Percentiles rank a stretch among this genome's conserved stretches.
Evolutionary conservation across 1,140 invertebrate species (phyloP).

Genomic region (Drosophila takahashii): DNA sequence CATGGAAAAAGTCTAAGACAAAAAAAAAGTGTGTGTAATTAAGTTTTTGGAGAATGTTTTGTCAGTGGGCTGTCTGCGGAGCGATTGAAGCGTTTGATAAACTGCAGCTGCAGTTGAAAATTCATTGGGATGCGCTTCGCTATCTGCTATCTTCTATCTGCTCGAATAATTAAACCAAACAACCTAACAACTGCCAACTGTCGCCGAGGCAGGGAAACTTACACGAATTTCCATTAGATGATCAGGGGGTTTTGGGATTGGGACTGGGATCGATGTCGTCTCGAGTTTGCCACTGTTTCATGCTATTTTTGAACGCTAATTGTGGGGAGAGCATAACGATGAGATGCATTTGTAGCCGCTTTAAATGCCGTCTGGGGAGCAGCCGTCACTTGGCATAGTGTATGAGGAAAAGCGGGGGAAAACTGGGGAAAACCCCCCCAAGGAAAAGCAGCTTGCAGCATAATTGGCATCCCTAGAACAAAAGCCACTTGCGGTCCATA

Average conservation of each 20-base stretch:
- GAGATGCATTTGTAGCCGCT: conserved; percentile 36
- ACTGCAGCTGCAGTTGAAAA: conserved; percentile 35
- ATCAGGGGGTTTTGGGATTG: background rate
- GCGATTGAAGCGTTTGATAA: conserved; percentile 40
- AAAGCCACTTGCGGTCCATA: conserved; percentile 49
- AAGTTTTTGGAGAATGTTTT: conserved; percentile 40
- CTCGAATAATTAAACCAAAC: conserved; percentile 39
- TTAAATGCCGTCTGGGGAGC: conserved; percentile 45
- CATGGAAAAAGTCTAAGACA: conserved; percentile 15
- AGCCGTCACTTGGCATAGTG: background rate
- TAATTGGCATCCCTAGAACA: conserved; percentile 36
- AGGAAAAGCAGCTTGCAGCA: conserved; percentile 8
- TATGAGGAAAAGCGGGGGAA: background rate
- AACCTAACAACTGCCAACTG: conserved; percentile 28
- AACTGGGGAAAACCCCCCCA: background rate
- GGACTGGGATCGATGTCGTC: conserved; percentile 22
- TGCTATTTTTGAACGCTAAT: conserved; percentile 39
- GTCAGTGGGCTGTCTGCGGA: conserved; percentile 35
- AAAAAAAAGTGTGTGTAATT: conserved; percentile 26
- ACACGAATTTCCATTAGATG: conserved; percentile 12
- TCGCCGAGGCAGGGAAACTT: conserved; percentile 20
- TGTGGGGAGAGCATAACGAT: conserved; percentile 38
- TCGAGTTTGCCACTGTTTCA: conserved; percentile 14
- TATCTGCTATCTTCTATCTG: conserved; percentile 16
- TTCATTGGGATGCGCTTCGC: conserved; percentile 34